Base-by-base conservation (phyloP, 2,888 invertebrate genomes). In the Tubulanus polymorphus region DNA sequence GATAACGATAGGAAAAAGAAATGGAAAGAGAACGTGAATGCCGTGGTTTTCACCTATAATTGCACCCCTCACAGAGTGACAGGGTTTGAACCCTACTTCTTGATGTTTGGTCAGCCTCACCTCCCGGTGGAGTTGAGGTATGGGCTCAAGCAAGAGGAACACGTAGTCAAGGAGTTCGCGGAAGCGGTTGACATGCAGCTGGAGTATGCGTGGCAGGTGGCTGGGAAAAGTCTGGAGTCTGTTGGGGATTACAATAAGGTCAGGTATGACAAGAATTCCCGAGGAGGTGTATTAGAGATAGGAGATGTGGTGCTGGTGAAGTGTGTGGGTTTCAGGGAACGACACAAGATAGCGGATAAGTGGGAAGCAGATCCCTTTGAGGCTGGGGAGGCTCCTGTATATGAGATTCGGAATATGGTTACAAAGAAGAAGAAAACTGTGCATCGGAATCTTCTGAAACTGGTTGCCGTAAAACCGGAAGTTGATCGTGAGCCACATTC, bases 41-140 rank as follows among this genome's bases (percentile, higher is more conserved):
- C 48, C 5, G 5, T 53, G 27, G 48, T 28, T n/a, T 32, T 18
- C 18, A 48, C 53, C 8, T 53, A 53, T 35, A 53, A 53, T 50
- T 10, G 23, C n/a, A 53, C 53, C 3, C 26, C 15, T 12, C 53
- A 53, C 27, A 32, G 48, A 3, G 12, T 10, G 18, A 53, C 48
- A 10, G 53, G 53, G n/a, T 50, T 18, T 18, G 28, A 29, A n/a
- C 53, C 53, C 28, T 50, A n/a, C 26, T 53, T 29, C 6, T 27
- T 53, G 6, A 51, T 53, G 48, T 53, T 53, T 28, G 53, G 53
- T 15, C 28, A 53, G 8, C 53, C 53, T 12, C 53, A 32, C 3
- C 25, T 53, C 5, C 48, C 53, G n/a, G 23, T 53, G 20, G 53
- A 53, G n/a, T n/a, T n/a, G n/a, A n/a, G n/a, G n/a, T 26, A 12